Percentiles rank a stretch among this genome's conserved stretches.
phyloP scores from a whole-genome alignment of 30 jellyfish, hydroid and myxozoan species.

The Nemopilema nomurai region DNA sequence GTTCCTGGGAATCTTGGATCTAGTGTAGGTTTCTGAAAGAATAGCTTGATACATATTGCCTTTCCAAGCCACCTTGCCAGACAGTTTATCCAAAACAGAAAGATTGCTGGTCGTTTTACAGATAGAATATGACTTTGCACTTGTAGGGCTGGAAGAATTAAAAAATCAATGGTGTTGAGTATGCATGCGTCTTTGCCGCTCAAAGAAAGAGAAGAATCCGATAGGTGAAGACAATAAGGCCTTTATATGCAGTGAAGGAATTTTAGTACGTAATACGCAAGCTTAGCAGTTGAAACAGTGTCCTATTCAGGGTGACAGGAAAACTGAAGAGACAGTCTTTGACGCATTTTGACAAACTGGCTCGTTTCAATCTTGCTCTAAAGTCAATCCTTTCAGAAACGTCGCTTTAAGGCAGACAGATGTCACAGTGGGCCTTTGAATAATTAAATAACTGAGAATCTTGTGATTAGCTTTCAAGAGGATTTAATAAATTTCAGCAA shows the following conservation, averaged over 20 bases:
- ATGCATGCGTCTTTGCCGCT: too few species aligned
- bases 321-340: not conserved
- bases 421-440: not conserved
- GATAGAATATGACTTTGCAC: too few species aligned
- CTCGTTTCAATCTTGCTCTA: not conserved
- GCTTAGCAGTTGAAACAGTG: not conserved
- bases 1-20: too few species aligned
- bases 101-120: too few species aligned
- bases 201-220: too few species aligned
- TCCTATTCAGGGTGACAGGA: not conserved
- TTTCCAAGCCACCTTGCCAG: too few species aligned
- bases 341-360: not conserved
- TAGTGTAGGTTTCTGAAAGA: too few species aligned
- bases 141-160: too few species aligned
- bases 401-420: not conserved
- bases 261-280: not conserved
- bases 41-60: too few species aligned
- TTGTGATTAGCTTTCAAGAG: not conserved
- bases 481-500: not conserved
- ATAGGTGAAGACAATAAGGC: too few species aligned
- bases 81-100: too few species aligned
- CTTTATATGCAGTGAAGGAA: not conserved
- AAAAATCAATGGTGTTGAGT: too few species aligned
- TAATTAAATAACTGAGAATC: not conserved
- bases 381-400: not conserved